phyloP scores from a whole-genome alignment of 2,888 invertebrate genomes.

The Lasioglossum malachurum region DNA sequence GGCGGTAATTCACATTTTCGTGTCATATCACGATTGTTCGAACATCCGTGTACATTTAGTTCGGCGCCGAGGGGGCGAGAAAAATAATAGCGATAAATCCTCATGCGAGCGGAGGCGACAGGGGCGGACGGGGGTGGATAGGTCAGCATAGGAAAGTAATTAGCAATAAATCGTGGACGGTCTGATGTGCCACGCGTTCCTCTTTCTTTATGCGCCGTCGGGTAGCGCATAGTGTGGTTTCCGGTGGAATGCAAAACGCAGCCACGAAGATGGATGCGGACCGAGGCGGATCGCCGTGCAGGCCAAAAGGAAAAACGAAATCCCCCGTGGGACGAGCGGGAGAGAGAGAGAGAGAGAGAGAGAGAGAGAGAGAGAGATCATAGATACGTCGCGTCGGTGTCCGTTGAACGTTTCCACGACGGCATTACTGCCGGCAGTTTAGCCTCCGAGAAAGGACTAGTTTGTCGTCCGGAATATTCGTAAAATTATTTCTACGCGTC shows the following conservation, averaged over 20 bases:
- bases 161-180: constrained; percentile 66
- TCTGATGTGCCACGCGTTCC: constrained; percentile 41
- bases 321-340: background rate
- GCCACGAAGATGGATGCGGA: constrained; percentile 32
- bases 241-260: constrained; percentile 33
- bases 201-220: constrained; percentile 56
- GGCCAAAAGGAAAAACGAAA: constrained; percentile 7
- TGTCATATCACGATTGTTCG: constrained; percentile 57
- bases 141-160: constrained; percentile 69
- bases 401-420: background rate
- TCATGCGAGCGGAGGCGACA: constrained; percentile 14
- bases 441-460: background rate
- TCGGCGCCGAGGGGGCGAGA: constrained; percentile 13
- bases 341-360: no score
- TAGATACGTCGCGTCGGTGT: background rate
- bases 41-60: constrained; percentile 55
- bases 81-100: constrained; percentile 63
- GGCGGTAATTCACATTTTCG: constrained; percentile 54
- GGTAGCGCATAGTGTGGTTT: constrained; percentile 30
- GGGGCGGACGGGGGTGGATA: constrained; percentile 27
- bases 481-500: background rate
- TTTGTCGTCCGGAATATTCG: background rate
- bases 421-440: background rate
- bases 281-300: background rate
- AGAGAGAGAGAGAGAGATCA: constrained; percentile 9